Evolutionary conservation across 2,888 invertebrate species (phyloP).

Genomic region (Poecilobothrus nobilitatus): DNA sequence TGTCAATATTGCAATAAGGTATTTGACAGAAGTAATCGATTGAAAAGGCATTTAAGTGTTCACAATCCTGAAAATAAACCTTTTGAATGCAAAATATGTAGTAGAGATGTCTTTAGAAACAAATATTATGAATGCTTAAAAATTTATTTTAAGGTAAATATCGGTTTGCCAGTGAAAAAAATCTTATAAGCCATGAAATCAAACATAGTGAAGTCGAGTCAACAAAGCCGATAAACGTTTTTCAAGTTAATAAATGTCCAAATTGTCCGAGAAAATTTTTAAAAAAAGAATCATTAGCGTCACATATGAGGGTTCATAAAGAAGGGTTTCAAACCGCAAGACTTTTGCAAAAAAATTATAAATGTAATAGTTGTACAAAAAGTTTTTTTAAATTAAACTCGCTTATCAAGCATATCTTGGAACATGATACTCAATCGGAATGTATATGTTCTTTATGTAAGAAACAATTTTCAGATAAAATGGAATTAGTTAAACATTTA

Average conservation of each 20-base stretch:
- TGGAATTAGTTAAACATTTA: not conserved
- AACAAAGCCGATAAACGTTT: not conserved
- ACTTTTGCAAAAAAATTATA: not conserved
- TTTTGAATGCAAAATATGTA: not conserved
- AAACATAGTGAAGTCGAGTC: not conserved
- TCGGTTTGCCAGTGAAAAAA: not conserved
- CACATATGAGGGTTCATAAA: not conserved
- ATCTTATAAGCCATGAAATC: not conserved
- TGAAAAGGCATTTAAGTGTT: not conserved
- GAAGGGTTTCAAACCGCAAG: not conserved
- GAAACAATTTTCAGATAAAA: not conserved
- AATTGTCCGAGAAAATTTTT: not conserved
- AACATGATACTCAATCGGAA: not conserved
- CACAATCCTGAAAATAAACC: not conserved
- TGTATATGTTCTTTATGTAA: not conserved
- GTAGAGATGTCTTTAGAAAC: not conserved
- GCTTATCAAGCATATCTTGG: not conserved
- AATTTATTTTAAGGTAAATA: not conserved
- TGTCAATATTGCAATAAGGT: not conserved
- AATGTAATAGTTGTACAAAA: not conserved
- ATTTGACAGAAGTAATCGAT: not conserved
- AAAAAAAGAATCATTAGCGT: constrained; percentile 1
- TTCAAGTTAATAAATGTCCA: not conserved
- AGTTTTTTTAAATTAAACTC: not conserved
- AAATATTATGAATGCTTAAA: not conserved